Conservation (phyloP, 2,797 vertebrate genomes). For the Gymnodraco acuticeps region DNA sequence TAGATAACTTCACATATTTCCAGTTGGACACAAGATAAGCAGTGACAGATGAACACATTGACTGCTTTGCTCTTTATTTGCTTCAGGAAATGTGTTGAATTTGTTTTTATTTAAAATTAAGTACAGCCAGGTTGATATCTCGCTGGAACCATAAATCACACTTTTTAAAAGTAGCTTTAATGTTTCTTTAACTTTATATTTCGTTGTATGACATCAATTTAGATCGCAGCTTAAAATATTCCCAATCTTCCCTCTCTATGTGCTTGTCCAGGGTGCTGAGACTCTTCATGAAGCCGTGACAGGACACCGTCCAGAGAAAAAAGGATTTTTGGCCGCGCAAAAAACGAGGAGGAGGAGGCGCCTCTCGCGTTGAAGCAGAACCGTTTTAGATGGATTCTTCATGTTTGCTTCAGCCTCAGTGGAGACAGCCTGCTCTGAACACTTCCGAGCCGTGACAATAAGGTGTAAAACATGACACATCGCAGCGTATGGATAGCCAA, state of each 20-base stretch:
- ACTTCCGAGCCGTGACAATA: constrained; percentile 61
- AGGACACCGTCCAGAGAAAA: constrained; percentile 45
- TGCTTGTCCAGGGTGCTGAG: constrained; percentile 59
- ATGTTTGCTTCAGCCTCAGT: constrained; percentile 65
- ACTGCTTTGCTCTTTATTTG: background rate
- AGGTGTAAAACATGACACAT: constrained; percentile 60
- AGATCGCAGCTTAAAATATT: background rate
- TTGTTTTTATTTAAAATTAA: too few relatives aligned
- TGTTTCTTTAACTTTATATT: background rate
- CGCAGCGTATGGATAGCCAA: constrained; percentile 59
- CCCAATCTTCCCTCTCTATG: constrained; percentile 30
- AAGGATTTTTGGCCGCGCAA: constrained; percentile 58
- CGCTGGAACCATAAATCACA: background rate
- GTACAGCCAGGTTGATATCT: background rate
- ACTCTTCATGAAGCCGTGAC: constrained; percentile 36
- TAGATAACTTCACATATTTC: background rate
- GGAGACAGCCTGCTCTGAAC: constrained; percentile 64
- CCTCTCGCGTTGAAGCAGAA: constrained; percentile 63
- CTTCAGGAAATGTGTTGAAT: background rate
- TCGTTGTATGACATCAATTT: background rate
- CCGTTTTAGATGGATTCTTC: constrained; percentile 71
- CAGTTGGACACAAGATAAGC: background rate
- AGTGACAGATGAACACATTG: background rate
- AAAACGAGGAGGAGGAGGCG: constrained; percentile 75
- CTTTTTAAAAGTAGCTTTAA: too few relatives aligned